A percentile compares a stretch with the other conserved stretches of the same genome.
These are phyloP conservation scores for Camelus dromedarius DNA, from an alignment of 2,113 vertebrate genomes.

Conservation along the genomic window DNA sequence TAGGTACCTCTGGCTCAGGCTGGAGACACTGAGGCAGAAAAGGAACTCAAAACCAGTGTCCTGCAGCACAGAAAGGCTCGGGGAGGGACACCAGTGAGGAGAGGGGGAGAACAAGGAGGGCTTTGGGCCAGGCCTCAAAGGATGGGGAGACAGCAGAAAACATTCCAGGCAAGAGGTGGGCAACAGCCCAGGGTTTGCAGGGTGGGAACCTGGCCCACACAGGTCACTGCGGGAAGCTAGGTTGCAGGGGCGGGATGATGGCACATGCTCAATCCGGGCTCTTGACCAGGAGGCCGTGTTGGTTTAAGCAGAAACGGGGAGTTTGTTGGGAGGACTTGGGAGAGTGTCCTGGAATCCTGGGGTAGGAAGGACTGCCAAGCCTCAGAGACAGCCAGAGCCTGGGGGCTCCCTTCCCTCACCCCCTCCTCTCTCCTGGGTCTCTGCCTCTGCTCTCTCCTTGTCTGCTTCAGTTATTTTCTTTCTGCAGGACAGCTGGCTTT, in stretches of 20 bases:
- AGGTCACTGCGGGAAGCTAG: not conserved
- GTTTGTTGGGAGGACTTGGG: not conserved
- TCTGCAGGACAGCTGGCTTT: not conserved
- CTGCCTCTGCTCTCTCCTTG: not conserved
- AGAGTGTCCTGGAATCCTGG: not conserved
- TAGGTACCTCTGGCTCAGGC: not conserved
- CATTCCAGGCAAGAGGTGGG: not conserved
- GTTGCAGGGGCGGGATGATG: not conserved
- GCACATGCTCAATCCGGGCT: not conserved
- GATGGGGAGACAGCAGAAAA: not conserved
- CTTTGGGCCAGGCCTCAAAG: not conserved
- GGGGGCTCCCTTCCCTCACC: no score
- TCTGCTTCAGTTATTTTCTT: no score
- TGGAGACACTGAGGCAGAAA: slow-evolving; percentile 8
- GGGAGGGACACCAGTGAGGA: not conserved
- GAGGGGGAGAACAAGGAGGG: not conserved
- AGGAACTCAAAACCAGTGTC: not conserved
- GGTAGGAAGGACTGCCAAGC: not conserved
- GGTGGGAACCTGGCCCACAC: not conserved
- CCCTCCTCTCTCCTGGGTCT: not conserved
- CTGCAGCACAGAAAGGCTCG: not conserved
- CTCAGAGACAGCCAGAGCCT: not conserved
- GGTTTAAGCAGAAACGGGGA: not conserved
- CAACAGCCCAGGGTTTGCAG: not conserved
- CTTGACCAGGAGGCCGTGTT: not conserved